A percentile compares a stretch with the other conserved stretches of the same genome.
Conservation (phyloP, 2,113 vertebrate genomes). For the Ochotona curzoniae region DNA sequence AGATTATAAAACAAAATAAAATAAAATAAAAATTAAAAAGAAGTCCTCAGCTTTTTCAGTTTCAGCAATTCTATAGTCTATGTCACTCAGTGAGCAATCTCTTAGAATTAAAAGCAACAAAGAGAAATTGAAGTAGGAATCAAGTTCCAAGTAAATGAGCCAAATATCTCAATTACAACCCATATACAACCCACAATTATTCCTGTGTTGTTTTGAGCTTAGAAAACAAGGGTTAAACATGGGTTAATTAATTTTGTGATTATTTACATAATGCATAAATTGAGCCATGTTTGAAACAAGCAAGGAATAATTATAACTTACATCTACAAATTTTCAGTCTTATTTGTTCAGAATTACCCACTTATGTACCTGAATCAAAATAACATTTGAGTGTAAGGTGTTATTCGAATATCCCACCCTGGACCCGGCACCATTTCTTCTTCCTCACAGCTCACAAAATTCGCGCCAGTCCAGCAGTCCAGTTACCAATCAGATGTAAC, state of each 20-base stretch:
- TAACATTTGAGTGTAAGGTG: too few species aligned
- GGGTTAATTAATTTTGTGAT: conserved; percentile 33
- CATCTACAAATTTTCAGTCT: conserved; percentile 26
- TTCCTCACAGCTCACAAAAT: too few species aligned
- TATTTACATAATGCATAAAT: conserved; percentile 37
- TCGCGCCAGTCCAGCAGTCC: too few species aligned
- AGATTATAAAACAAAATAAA: too few species aligned
- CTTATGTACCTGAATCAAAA: conserved; percentile 41
- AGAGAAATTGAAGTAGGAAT: conserved; percentile 34
- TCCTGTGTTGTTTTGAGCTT: not conserved
- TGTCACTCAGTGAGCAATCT: not conserved
- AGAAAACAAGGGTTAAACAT: conserved; percentile 51
- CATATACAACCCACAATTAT: conserved; percentile 16
- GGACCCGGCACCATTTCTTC: too few species aligned
- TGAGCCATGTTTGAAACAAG: conserved; percentile 51
- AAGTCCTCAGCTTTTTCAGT: not conserved
- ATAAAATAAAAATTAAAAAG: not conserved
- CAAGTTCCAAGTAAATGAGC: not conserved
- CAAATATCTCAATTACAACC: not conserved
- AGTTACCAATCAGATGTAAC: too few species aligned
- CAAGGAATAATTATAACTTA: conserved; percentile 44
- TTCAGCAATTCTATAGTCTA: not conserved
- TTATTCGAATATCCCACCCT: too few species aligned
- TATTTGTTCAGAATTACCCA: conserved; percentile 43
- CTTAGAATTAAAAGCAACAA: conserved; percentile 25